phyloP scores from a whole-genome alignment of 2,888 invertebrate genomes.

The Microctonus aethiopoides region DNA sequence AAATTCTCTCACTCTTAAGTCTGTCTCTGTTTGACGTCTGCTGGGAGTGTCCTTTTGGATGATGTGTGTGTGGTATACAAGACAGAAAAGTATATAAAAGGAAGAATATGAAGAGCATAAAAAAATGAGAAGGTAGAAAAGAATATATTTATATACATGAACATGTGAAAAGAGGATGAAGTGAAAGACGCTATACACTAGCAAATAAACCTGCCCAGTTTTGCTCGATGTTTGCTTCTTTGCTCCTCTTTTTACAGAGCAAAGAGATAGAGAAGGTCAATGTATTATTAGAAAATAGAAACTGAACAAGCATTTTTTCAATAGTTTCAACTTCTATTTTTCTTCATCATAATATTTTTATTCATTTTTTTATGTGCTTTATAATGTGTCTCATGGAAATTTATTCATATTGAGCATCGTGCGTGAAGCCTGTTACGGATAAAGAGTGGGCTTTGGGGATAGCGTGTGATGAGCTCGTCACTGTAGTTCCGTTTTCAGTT shows the following conservation, averaged over 20 bases:
- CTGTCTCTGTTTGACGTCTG: not conserved
- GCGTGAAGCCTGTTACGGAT: constrained; percentile 10
- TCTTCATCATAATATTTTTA: not conserved
- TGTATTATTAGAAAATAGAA: constrained; percentile 23
- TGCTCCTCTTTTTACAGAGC: not conserved
- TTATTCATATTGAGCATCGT: constrained; percentile 16
- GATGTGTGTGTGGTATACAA: not conserved
- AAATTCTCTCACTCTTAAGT: not conserved
- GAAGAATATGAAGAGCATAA: not conserved
- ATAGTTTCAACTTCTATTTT: no score
- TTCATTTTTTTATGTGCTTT: not conserved
- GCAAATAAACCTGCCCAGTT: not conserved
- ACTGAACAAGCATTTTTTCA: constrained; percentile 29
- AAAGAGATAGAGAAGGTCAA: constrained; percentile 12
- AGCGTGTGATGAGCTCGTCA: constrained; percentile 5
- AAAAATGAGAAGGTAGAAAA: not conserved
- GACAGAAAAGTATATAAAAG: not conserved
- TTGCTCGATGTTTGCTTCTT: no score
- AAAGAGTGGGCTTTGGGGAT: constrained; percentile 20
- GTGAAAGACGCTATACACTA: not conserved
- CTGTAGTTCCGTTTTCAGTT: not conserved
- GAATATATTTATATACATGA: not conserved
- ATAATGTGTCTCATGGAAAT: not conserved
- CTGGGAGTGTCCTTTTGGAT: not conserved
- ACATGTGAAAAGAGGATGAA: not conserved